phyloP scores from a whole-genome alignment of 2,797 vertebrate genomes.

The Falco cherrug region DNA sequence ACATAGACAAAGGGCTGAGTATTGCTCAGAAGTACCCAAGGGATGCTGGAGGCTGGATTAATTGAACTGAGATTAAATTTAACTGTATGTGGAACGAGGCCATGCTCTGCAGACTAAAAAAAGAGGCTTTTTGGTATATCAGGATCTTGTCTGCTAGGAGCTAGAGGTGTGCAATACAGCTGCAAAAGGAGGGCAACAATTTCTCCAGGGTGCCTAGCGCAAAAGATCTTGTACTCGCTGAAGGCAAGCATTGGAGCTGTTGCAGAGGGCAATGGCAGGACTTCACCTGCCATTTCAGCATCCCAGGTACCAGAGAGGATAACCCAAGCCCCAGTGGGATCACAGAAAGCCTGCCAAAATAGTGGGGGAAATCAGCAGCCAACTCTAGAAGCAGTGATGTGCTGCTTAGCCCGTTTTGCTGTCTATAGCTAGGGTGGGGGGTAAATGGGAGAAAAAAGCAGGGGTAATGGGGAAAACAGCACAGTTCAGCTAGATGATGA shows the following conservation, averaged over 20 bases:
- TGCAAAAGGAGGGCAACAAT: background rate
- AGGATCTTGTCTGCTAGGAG: background rate
- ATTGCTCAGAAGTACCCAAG: background rate
- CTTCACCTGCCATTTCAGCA: background rate
- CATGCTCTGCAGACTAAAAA: background rate
- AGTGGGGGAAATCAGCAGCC: background rate
- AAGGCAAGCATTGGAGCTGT: background rate
- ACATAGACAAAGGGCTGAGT: background rate
- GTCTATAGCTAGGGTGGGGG: too few species aligned
- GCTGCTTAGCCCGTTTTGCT: background rate
- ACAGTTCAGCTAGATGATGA: too few species aligned
- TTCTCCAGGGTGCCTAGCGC: background rate
- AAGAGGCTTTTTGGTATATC: background rate
- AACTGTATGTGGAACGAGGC: too few species aligned
- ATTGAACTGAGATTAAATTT: background rate
- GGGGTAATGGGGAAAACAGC: too few species aligned
- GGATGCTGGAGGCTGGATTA: too few species aligned
- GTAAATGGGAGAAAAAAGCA: background rate
- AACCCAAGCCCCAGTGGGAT: background rate
- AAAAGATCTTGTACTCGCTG: background rate
- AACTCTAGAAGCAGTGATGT: background rate
- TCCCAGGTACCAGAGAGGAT: too few species aligned
- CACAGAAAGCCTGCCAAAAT: background rate
- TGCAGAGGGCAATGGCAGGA: background rate
- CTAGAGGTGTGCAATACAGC: background rate